Base-by-base conservation (phyloP, 1,140 invertebrate species). In the Triops longicaudatus region DNA sequence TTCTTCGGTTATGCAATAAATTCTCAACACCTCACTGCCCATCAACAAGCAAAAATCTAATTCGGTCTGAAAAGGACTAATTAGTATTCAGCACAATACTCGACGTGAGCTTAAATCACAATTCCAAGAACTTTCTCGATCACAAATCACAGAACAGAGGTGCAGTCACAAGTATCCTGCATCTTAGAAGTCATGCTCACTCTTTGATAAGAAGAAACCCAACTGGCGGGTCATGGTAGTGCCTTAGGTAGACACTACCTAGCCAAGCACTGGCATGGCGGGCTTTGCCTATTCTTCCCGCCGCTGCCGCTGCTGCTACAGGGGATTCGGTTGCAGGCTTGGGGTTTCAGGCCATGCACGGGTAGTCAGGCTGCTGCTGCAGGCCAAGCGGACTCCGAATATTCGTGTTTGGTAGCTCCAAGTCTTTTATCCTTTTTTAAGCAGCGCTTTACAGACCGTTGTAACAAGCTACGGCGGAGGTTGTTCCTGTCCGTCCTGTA, bases 351-450 rank as follows among this genome's bases (percentile, higher is more conserved):
- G 50, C 50, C 50, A 22, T 63, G 50, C 50, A 14, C 50, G 50
- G 50, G 50, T 63, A 63, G 50, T 63, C 50, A 63, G n/a, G 50
- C 50, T 63, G 50, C 50, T 63, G 50, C 50, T 63, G 50, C 50
- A 63, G 50, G 50, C 50, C 50, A 63, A 22, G 17, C n/a, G 50
- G 14, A n/a, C 22, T 63, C 50, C 10, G 50, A n/a, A 63, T 14
- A 63, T 63, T n/a, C 50, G 50, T 6, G 17, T 63, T n/a, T 63
- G 22, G 50, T 63, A 63, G 50, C 50, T 63, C 17, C 22, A 63
- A 63, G 50, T 63, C 50, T 14, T 63, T 5, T 63, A 63, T 63
- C 14, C 50, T 22, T 63, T 63, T 14, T 22, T 14, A n/a, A 17
- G 50, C 50, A n/a, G 22, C 50, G 50, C 14, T 63, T 14, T 63